Conservation (phyloP, 2,113 vertebrate genomes). For the Atlantisia rogersi region DNA sequence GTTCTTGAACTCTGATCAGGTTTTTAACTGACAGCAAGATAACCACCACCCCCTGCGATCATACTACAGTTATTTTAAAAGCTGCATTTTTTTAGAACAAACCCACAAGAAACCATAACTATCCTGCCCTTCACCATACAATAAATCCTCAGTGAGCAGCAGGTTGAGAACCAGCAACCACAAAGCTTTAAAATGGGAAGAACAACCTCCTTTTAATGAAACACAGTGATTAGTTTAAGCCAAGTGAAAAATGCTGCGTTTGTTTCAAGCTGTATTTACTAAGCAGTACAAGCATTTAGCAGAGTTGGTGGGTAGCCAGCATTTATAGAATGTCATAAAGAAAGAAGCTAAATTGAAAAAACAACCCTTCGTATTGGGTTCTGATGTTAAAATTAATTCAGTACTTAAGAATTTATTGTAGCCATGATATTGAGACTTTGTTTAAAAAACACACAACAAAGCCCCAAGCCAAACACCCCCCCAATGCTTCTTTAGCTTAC, state of each 20-base stretch:
- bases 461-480: too few relatives aligned
- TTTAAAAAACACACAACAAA: neutral
- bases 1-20: neutral
- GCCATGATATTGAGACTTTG: neutral
- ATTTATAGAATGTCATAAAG: neutral
- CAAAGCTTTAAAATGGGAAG: constrained; percentile 30
- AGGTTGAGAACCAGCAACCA: neutral
- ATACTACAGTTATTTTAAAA: neutral
- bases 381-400: neutral
- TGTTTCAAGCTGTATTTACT: neutral
- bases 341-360: neutral
- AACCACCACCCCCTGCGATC: neutral
- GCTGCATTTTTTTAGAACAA: neutral
- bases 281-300: neutral
- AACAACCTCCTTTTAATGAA: neutral
- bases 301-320: neutral
- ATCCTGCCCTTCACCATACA: neutral
- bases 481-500: neutral
- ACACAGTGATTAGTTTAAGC: constrained; percentile 34
- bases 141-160: constrained; percentile 8
- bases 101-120: neutral
- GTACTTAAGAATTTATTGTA: neutral
- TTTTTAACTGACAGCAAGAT: neutral
- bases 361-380: neutral
- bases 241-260: neutral